phyloP scores from a whole-genome alignment of 2,888 invertebrate genomes.

The Arctia plantaginis region DNA sequence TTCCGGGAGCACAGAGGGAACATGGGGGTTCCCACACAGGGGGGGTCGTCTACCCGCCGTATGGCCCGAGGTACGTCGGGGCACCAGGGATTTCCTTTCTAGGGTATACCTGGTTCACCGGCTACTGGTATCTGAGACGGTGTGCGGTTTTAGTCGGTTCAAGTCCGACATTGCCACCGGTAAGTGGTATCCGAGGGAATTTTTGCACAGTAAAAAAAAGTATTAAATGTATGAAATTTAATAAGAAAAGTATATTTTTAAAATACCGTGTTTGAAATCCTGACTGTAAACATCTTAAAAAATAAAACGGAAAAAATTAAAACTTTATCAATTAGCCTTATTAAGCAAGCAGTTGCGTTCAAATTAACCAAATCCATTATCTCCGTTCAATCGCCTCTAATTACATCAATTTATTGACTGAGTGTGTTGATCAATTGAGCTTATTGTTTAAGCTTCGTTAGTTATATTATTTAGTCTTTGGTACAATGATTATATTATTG shows the following conservation, averaged over 20 bases:
- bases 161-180: no score
- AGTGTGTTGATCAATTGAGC: constrained; percentile 28
- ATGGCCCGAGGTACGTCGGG: no score
- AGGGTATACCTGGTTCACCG: no score
- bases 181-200: no score
- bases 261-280: constrained; percentile 21
- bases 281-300: constrained; percentile 30
- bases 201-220: no score
- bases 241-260: not conserved
- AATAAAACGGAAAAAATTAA: constrained; percentile 43
- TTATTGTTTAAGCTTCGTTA: constrained; percentile 24
- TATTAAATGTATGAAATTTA: not conserved
- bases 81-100: no score
- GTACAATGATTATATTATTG: not conserved
- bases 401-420: constrained; percentile 45
- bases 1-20: no score
- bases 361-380: constrained; percentile 44
- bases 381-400: constrained; percentile 36
- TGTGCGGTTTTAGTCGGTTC: no score
- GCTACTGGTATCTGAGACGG: no score
- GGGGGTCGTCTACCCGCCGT: no score
- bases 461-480: not conserved
- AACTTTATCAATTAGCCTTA: constrained; percentile 39
- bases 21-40: no score
- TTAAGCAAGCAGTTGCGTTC: constrained; percentile 40